Evolutionary conservation across 2,888 invertebrate species (phyloP).

Genomic region (Crepidodera aurea): DNA sequence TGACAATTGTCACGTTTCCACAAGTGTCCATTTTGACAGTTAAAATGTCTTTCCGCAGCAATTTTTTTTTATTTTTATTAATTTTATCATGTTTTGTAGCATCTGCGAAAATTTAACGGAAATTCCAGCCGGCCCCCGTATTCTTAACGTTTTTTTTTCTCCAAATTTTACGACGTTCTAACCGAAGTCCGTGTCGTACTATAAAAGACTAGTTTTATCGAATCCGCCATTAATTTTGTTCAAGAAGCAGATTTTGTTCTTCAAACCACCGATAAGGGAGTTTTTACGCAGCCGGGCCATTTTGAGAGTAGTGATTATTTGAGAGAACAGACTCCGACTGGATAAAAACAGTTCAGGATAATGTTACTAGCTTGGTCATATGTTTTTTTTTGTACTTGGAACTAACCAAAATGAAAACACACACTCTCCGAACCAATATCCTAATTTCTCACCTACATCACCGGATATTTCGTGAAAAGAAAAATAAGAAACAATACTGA

Average conservation of each 20-base stretch:
- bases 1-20: too few species aligned
- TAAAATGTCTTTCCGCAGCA: too few species aligned
- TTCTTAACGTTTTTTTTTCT: too few species aligned
- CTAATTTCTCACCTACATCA: conserved; percentile 49
- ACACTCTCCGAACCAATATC: conserved; percentile 36
- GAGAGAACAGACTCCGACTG: conserved; percentile 23
- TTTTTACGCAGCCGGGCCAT: conserved; percentile 30
- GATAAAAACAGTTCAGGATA: conserved; percentile 31
- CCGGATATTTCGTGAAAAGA: conserved; percentile 40
- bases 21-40: too few species aligned
- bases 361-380: conserved; percentile 47
- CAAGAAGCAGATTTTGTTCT: conserved; percentile 32
- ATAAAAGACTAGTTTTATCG: conserved; percentile 39
- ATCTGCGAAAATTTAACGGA: too few species aligned
- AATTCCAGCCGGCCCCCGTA: too few species aligned
- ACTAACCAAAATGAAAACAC: conserved; percentile 47
- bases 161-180: too few species aligned
- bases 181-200: too few species aligned
- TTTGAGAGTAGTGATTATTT: conserved; percentile 24
- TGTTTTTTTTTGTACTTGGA: conserved; percentile 48
- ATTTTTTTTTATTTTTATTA: too few species aligned
- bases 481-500: too few species aligned
- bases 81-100: too few species aligned
- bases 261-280: conserved; percentile 22
- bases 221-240: conserved; percentile 30